Percentiles rank a stretch among this genome's conserved stretches.
phyloP scores from a whole-genome alignment of 2,888 invertebrate genomes.

The Tenthredo scrophulariae region DNA sequence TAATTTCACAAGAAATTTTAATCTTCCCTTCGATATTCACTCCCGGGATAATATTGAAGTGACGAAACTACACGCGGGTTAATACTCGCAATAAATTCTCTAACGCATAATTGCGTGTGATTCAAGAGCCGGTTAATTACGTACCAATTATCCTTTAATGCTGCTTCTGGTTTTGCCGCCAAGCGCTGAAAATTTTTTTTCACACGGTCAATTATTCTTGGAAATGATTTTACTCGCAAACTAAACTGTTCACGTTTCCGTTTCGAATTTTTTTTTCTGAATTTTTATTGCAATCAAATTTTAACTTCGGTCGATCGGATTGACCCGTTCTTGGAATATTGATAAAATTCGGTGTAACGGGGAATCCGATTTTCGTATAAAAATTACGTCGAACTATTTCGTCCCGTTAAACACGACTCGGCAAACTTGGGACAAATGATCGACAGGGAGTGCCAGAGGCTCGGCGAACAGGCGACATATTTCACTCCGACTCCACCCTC shows the following conservation, averaged over 20 bases:
- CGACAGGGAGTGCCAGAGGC: slow-evolving; percentile 41
- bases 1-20: background rate
- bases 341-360: background rate
- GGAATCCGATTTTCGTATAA: background rate
- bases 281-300: background rate
- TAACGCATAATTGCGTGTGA: slow-evolving; percentile 26
- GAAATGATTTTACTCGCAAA: background rate
- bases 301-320: background rate
- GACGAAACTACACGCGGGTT: slow-evolving; percentile 35
- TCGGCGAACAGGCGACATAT: slow-evolving; percentile 43
- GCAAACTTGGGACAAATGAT: slow-evolving; percentile 43
- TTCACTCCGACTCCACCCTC: slow-evolving; percentile 33
- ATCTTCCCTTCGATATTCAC: background rate
- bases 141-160: background rate
- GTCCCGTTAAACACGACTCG: slow-evolving; percentile 35
- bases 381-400: slow-evolving; percentile 18
- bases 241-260: background rate
- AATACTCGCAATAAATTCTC: slow-evolving; percentile 19
- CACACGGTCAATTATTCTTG: background rate
- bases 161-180: background rate
- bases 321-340: background rate
- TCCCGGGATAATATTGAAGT: background rate
- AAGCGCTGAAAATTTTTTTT: background rate
- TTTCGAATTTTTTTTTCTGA: background rate
- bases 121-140: slow-evolving; percentile 36